Conservation (phyloP, 53 echinoderm and acorn worm genomes). For the Stichopus horrens region DNA sequence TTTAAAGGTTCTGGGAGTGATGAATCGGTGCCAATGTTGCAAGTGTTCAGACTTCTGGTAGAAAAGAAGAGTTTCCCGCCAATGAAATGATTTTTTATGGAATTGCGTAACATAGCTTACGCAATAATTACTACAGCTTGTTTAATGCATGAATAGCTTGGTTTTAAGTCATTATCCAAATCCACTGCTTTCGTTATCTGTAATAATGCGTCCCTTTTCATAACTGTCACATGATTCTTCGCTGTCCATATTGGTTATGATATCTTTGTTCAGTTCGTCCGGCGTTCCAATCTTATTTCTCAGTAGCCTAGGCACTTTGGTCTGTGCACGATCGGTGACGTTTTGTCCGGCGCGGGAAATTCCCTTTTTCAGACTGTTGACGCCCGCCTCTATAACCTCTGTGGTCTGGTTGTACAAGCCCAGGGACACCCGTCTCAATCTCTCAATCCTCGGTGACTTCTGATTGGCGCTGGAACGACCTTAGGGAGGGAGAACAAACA, state of each 20-base stretch:
- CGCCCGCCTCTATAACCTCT: constrained; percentile 39
- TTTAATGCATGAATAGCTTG: no score
- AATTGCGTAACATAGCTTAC: no score
- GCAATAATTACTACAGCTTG: no score
- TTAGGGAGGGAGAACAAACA: not conserved
- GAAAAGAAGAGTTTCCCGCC: no score
- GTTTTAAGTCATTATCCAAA: constrained; percentile 6
- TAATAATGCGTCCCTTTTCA: constrained; percentile 18
- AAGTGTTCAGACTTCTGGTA: no score
- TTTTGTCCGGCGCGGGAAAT: constrained; percentile 48
- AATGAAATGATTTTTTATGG: no score
- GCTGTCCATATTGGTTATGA: constrained; percentile 40
- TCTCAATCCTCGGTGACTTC: constrained; percentile 36
- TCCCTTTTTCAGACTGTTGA: constrained; percentile 34
- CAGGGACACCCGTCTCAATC: constrained; percentile 34
- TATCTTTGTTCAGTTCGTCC: constrained; percentile 36
- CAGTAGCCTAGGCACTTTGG: constrained; percentile 25
- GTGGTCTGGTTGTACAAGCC: constrained; percentile 41
- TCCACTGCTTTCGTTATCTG: constrained; percentile 27
- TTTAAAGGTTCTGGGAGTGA: no score
- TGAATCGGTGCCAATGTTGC: no score
- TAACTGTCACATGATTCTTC: constrained; percentile 15
- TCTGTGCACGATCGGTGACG: constrained; percentile 34
- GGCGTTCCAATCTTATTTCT: constrained; percentile 14
- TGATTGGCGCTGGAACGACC: not conserved